These are phyloP conservation scores for Catocala nupta DNA, from an alignment of 2,888 invertebrate species.

Conservation along the genomic window DNA sequence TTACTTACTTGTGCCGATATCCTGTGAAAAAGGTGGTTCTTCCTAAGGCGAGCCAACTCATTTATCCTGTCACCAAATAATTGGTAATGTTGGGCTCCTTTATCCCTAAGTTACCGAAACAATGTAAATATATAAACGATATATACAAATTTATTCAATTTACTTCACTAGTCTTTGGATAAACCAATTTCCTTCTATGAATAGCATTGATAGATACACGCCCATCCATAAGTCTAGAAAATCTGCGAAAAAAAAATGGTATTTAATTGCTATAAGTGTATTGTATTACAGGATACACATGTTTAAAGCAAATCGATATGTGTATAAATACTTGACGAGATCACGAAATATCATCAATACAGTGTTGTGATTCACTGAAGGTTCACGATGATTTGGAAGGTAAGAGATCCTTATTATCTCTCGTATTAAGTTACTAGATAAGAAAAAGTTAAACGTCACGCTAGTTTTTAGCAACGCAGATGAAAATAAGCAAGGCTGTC, in stretches of 20 bases:
- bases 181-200: conserved; percentile 47
- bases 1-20: too few relatives aligned
- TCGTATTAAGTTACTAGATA: background rate
- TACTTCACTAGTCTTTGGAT: conserved; percentile 26
- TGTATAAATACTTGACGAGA: conserved; percentile 68
- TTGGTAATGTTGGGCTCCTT: too few relatives aligned
- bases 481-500: too few relatives aligned
- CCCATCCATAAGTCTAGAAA: conserved; percentile 57
- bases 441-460: too few relatives aligned
- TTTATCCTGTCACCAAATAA: too few relatives aligned
- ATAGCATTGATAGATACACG: conserved; percentile 51
- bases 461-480: too few relatives aligned
- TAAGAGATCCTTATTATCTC: conserved; percentile 46
- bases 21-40: too few relatives aligned
- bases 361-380: conserved; percentile 58
- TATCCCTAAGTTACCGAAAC: too few relatives aligned
- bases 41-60: too few relatives aligned
- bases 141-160: background rate
- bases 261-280: conserved; percentile 57
- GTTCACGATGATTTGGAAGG: conserved; percentile 76
- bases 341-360: conserved; percentile 58
- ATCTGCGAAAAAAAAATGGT: conserved; percentile 54
- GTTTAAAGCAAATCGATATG: conserved; percentile 62
- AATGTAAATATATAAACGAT: too few relatives aligned
- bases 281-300: conserved; percentile 62